Evolutionary conservation across 2,888 invertebrate species (phyloP), one percentile per base, ranked within the genome.

Genomic region (Leucophenga montana): DNA sequence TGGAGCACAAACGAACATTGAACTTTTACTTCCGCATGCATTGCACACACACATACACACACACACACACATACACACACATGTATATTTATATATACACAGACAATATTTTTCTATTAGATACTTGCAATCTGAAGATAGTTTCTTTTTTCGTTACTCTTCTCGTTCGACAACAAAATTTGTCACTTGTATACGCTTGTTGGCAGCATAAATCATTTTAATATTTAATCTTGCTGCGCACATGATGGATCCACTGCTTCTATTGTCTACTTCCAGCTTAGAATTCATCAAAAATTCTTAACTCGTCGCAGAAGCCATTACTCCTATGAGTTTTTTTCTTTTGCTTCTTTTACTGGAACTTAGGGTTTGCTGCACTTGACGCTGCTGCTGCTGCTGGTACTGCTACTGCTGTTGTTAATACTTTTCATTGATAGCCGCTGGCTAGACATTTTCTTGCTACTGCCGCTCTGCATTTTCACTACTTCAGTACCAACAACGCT

Each of bases 21-120:
- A 87, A 87, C 87, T 87, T 87, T 87, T 87, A 87, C 87, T 87
- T 87, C 87, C 87, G 87, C 87, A 86, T 87, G 85, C 85, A 84
- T 80, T 82, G 82, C 71, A 78, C 68, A 75, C 53, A 27, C 9
- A n/a, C 33, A 66, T 16, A 33, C 33, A 33, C 3, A 33, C 8
- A 33, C 33, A 33, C 8, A 33, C 33, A 33, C 56, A 13, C 27
- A 8, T 57, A 31, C 9, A 22, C 11, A 22, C 27, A 1, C 13
- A 31, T 22, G 27, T n/a, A 31, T 27, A 22, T 14, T 11, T 57
- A 27, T 27, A 31, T 27, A 57, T 22, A 14, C 57, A 31, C 6
- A n/a, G 22, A n/a, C 13, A 1, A n/a, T 4, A 1, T 6, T n/a
- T 57, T n/a, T 14, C 57, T n/a, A 57, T 22, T 62, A 71, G 50